These are phyloP conservation scores for Gulo gulo DNA, from an alignment of 2,113 vertebrate genomes.

Conservation along the genomic window DNA sequence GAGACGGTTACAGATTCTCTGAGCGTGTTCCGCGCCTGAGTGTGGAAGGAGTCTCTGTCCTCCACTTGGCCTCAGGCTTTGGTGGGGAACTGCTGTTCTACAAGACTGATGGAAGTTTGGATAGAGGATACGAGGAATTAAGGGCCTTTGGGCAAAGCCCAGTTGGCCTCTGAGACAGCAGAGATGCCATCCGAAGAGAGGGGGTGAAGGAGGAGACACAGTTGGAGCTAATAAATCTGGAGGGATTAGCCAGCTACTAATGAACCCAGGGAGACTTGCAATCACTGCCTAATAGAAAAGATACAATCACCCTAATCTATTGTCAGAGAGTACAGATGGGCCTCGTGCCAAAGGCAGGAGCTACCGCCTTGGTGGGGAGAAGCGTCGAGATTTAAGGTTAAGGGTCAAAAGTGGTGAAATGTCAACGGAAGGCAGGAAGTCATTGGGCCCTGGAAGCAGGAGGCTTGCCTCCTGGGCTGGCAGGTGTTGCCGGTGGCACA, in stretches of 20 bases:
- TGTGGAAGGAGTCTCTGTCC: conserved; percentile 58
- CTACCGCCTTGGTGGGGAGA: neutral
- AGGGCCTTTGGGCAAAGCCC: conserved; percentile 73
- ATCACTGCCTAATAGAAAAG: conserved; percentile 80
- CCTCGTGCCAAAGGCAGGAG: neutral
- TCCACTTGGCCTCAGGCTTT: conserved; percentile 17
- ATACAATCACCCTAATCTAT: conserved; percentile 78
- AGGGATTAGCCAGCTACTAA: conserved; percentile 82
- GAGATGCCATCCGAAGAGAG: conserved; percentile 76
- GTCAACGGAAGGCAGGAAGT: neutral
- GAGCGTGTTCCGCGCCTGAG: neutral
- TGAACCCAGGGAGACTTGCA: conserved; percentile 79
- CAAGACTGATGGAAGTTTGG: conserved; percentile 61
- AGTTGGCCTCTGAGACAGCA: conserved; percentile 72
- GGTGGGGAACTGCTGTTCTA: neutral
- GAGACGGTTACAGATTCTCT: neutral
- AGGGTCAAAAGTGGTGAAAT: neutral
- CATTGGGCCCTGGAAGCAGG: neutral
- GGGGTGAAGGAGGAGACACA: conserved; percentile 67
- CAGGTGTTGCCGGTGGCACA: rapidly evolving
- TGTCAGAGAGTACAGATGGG: conserved; percentile 59
- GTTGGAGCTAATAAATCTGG: conserved; percentile 84
- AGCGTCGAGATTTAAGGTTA: neutral
- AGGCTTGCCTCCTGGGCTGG: neutral
- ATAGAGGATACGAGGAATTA: conserved; percentile 53